These are phyloP conservation scores for Masticophis lateralis DNA, from an alignment of 2,797 vertebrate genomes.

Conservation along the genomic window DNA sequence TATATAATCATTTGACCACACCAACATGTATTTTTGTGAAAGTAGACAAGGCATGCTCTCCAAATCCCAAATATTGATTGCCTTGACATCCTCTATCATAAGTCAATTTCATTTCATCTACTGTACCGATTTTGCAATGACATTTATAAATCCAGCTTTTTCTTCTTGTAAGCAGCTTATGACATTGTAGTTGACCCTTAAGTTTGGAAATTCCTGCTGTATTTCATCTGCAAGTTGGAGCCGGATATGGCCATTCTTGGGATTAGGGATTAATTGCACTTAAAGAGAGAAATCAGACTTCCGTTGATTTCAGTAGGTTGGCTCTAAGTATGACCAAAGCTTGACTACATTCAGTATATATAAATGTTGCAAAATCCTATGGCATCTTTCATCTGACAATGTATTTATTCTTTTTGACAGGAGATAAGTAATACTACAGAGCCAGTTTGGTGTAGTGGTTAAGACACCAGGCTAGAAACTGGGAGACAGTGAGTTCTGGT, in stretches of 20 bases:
- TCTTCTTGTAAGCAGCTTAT: not conserved
- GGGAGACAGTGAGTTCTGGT: not conserved
- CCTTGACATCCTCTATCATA: not conserved
- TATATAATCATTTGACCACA: not conserved
- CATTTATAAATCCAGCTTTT: not conserved
- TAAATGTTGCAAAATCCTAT: not conserved
- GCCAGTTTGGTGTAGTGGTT: not conserved
- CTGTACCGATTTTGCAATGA: not conserved
- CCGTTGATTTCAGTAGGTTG: not conserved
- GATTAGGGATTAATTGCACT: not conserved
- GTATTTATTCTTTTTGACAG: not conserved
- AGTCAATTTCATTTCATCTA: not conserved
- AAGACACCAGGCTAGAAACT: not conserved
- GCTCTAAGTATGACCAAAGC: not conserved
- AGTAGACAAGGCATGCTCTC: not conserved
- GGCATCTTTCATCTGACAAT: not conserved
- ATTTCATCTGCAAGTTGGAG: not conserved
- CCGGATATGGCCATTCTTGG: not conserved
- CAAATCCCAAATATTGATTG: not conserved
- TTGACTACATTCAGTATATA: not conserved
- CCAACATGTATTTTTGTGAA: not conserved
- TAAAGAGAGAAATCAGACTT: not conserved
- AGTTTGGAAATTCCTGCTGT: not conserved
- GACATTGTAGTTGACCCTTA: not conserved
- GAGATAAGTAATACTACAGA: not conserved